Base-by-base conservation (phyloP, 2,113 vertebrate species). In the Xenopus laevis region DNA sequence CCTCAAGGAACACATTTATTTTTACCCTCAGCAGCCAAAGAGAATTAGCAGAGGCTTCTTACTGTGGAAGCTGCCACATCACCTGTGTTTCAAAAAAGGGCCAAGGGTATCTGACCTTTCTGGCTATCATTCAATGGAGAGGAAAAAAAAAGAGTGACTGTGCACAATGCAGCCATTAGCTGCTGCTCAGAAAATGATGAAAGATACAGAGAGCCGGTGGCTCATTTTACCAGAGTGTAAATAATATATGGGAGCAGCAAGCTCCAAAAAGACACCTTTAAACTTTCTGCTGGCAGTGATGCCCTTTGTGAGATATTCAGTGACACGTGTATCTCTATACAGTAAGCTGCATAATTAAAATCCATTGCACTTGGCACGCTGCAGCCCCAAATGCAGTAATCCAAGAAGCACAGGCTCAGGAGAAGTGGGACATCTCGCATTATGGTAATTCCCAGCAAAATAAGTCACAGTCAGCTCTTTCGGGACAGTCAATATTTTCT, bases 211-310 rank as follows among this genome's bases (percentile, higher is more conserved):
- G n/a, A 55, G 16, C 57, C 21, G 57, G 4, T 17, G 73, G 65
- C 53, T 76, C 46, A 53, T 45, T 69, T 76, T 69, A 76, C 65
- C 21, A 8, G 46, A 30, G 16, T 63, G 74, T 76, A 70, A 76
- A 76, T 76, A 76, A 76, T 76, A 70, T 63, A 76, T 76, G 74
- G 13, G 53, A 15, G n/a, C 68, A 44, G 23, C 4, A 13, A 53
- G 73, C 66, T 63, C n/a, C n/a, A 69, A 18, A n/a, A 63, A 50
- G 66, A 60, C 12, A 68, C 10, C 65, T 33, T 23, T 67, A 62
- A 44, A 61, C 45, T 40, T 59, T 27, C n/a, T 17, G 4, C 72
- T 47, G 55, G 44, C 72, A 75, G 46, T 45, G 40, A 44, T 52
- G n/a, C 66, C 66, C 30, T 63, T 21, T 17, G 47, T 44, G 62